phyloP scores from a whole-genome alignment of 2,888 invertebrate species.

The Sarcophaga rosellei region DNA sequence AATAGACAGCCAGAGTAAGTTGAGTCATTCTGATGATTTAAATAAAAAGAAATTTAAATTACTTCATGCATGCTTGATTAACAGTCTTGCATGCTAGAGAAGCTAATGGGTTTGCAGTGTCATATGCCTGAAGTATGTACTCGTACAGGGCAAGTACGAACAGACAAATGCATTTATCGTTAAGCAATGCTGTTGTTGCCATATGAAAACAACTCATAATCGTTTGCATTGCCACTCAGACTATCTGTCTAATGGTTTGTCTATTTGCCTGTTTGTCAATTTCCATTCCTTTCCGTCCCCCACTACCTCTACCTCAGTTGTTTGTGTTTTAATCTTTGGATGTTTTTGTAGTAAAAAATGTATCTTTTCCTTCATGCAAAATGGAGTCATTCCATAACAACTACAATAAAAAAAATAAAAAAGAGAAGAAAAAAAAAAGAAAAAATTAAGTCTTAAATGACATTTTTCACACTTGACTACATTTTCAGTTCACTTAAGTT shows the following conservation, averaged over 20 bases:
- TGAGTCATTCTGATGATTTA: too few species aligned
- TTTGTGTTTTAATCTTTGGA: slow-evolving; percentile 23
- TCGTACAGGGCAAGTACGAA: too few species aligned
- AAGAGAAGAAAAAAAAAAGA: not conserved
- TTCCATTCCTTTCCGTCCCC: rapidly evolving
- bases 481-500: slow-evolving; percentile 16
- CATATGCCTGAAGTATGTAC: too few species aligned
- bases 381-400: not conserved
- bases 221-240: not conserved
- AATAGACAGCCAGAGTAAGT: not conserved
- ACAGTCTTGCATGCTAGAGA: not conserved
- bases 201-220: not conserved
- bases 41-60: not conserved
- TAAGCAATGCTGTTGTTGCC: not conserved
- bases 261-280: not conserved
- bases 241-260: not conserved
- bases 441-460: slow-evolving; percentile 30
- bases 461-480: slow-evolving; percentile 58
- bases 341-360: slow-evolving; percentile 25
- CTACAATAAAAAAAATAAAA: not conserved
- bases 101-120: not conserved
- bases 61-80: slow-evolving; percentile 39
- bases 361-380: slow-evolving; percentile 7
- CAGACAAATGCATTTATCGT: too few species aligned
- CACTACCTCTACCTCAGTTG: too few species aligned